Evolutionary conservation across 2,113 vertebrate genomes (phyloP).

Genomic region (Ptyas mucosa): DNA sequence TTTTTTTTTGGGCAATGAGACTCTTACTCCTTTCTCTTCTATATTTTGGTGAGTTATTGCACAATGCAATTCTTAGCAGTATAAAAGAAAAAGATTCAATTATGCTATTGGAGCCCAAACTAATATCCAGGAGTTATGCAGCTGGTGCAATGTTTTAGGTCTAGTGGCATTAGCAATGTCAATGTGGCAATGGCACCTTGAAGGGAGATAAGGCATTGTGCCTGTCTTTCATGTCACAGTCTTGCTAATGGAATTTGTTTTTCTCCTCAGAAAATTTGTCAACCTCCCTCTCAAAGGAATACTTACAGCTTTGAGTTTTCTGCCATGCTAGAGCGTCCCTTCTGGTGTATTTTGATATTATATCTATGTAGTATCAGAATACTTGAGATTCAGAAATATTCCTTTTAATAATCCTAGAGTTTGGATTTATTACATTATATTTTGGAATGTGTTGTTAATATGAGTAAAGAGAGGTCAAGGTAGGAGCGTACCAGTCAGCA

Average conservation of each 20-base stretch:
- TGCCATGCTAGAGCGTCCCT: conserved; percentile 8
- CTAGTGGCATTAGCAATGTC: conserved; percentile 1
- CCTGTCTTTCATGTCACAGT: neutral
- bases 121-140: conserved; percentile 1
- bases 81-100: neutral
- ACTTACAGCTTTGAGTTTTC: neutral
- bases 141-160: conserved; percentile 39
- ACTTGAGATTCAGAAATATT: neutral
- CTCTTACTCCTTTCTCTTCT: neutral
- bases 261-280: conserved; percentile 16
- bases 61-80: rapidly evolving
- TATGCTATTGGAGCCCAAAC: conserved; percentile 12
- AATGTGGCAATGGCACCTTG: neutral
- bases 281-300: neutral
- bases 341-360: neutral
- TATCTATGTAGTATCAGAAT: neutral
- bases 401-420: neutral
- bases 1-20: rapidly evolving
- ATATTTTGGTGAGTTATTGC: neutral
- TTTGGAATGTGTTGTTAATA: neutral
- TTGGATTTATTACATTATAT: neutral
- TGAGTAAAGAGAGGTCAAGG: neutral
- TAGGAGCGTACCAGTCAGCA: neutral
- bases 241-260: neutral
- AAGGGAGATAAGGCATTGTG: neutral